Conservation (phyloP, 2,797 vertebrate genomes). For the Microctenopoma steveboyesi region DNA sequence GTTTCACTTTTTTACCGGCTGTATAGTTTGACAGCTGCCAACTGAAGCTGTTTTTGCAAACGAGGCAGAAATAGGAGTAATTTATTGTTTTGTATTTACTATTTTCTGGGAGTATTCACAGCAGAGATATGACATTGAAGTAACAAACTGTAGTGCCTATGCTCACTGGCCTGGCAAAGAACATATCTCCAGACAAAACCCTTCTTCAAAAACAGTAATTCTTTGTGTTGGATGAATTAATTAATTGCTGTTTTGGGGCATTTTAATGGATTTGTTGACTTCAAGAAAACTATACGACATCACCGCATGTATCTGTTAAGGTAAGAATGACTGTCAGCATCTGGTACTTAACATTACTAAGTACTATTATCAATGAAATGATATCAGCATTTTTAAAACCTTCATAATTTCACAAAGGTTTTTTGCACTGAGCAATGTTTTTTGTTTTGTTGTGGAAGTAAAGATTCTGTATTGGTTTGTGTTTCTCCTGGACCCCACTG, state of each 20-base stretch:
- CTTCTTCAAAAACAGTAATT: neutral
- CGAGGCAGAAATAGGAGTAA: neutral
- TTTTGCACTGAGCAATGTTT: constrained; percentile 74
- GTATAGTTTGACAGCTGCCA: neutral
- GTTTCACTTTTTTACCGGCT: neutral
- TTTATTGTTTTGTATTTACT: neutral
- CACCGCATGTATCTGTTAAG: constrained; percentile 12
- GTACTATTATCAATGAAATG: constrained; percentile 44
- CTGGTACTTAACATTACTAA: constrained; percentile 39
- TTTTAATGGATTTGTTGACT: constrained; percentile 24
- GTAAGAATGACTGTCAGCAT: constrained; percentile 17
- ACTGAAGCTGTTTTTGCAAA: neutral
- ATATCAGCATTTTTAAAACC: constrained; percentile 52
- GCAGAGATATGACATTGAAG: neutral
- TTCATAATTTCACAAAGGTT: constrained; percentile 46
- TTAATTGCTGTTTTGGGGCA: constrained; percentile 6
- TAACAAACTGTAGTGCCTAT: neutral
- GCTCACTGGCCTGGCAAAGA: neutral
- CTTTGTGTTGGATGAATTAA: neutral
- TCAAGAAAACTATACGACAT: constrained; percentile 20
- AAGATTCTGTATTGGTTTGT: constrained; percentile 49
- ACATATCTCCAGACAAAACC: too few species aligned
- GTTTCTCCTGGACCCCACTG: constrained; percentile 54
- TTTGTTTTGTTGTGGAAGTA: constrained; percentile 36
- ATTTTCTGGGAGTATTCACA: neutral